These are phyloP conservation scores for Pyrochroa serraticornis DNA, from an alignment of 2,888 invertebrate species.

Conservation along the genomic window DNA sequence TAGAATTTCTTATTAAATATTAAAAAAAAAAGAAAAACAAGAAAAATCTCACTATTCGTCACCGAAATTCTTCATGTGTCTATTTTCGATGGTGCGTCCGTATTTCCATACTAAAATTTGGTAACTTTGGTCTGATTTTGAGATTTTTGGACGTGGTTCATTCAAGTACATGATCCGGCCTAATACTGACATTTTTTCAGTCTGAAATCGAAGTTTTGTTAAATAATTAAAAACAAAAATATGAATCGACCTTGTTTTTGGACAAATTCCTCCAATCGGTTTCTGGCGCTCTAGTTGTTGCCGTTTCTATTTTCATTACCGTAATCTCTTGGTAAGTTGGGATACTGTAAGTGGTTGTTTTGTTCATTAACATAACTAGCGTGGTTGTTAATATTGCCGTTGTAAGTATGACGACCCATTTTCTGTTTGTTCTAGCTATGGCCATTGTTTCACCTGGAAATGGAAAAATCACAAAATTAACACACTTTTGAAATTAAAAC, in stretches of 20 bases:
- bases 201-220: constrained; percentile 42
- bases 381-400: constrained; percentile 11
- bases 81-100: constrained; percentile 62
- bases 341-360: background rate
- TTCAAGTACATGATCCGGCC: constrained; percentile 55
- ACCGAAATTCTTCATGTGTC: constrained; percentile 63
- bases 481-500: too few species aligned
- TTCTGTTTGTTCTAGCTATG: constrained; percentile 14
- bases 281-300: background rate
- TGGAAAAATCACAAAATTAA: background rate
- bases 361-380: constrained; percentile 4
- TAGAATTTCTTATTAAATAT: constrained; percentile 44
- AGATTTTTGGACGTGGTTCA: constrained; percentile 45
- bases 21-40: constrained; percentile 7
- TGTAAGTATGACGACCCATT: constrained; percentile 15
- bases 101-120: constrained; percentile 67
- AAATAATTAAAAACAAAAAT: background rate
- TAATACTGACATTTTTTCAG: constrained; percentile 50
- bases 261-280: background rate
- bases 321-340: background rate
- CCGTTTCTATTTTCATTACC: background rate
- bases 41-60: constrained; percentile 53
- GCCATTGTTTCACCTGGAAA: constrained; percentile 36
- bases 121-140: constrained; percentile 48
- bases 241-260: background rate